These are phyloP conservation scores for Thymelicus sylvestris DNA, from an alignment of 2,888 invertebrate genomes.

Conservation along the genomic window DNA sequence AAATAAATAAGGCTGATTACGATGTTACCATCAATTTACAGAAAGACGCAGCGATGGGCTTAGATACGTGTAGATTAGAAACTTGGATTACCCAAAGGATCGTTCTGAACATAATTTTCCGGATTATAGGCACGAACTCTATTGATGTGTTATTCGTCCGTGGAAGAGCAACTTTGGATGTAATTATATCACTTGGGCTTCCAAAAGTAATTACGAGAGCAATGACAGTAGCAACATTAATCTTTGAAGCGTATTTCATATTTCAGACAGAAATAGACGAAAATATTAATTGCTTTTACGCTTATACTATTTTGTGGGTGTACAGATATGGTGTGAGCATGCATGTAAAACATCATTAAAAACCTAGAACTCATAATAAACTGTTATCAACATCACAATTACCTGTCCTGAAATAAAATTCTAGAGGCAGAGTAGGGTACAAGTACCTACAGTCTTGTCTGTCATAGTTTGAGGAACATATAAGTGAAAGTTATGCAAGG, in stretches of 20 bases:
- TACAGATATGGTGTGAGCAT: too few relatives aligned
- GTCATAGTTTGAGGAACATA: too few relatives aligned
- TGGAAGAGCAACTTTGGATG: conserved; percentile 18
- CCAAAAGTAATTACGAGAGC: conserved; percentile 18
- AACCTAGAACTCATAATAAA: too few relatives aligned
- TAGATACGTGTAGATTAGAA: conserved; percentile 36
- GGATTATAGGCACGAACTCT: conserved; percentile 27
- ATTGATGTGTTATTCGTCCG: conserved; percentile 20
- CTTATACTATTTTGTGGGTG: too few relatives aligned
- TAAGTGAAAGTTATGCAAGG: too few relatives aligned
- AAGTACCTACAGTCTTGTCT: too few relatives aligned
- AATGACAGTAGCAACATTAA: background rate
- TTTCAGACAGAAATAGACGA: too few relatives aligned
- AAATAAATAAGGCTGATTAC: background rate
- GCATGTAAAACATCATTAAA: too few relatives aligned
- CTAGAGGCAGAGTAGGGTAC: too few relatives aligned
- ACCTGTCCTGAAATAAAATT: too few relatives aligned
- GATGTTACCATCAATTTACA: conserved; percentile 4
- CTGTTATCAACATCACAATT: too few relatives aligned
- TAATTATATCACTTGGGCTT: conserved; percentile 27
- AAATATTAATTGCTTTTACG: too few relatives aligned
- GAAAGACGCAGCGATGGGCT: conserved; percentile 26
- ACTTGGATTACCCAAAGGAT: conserved; percentile 27
- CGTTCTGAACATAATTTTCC: conserved; percentile 29
- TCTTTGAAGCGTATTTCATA: background rate